These are phyloP conservation scores for Malurus splendens DNA, from an alignment of 2,797 vertebrate species.

Conservation along the genomic window DNA sequence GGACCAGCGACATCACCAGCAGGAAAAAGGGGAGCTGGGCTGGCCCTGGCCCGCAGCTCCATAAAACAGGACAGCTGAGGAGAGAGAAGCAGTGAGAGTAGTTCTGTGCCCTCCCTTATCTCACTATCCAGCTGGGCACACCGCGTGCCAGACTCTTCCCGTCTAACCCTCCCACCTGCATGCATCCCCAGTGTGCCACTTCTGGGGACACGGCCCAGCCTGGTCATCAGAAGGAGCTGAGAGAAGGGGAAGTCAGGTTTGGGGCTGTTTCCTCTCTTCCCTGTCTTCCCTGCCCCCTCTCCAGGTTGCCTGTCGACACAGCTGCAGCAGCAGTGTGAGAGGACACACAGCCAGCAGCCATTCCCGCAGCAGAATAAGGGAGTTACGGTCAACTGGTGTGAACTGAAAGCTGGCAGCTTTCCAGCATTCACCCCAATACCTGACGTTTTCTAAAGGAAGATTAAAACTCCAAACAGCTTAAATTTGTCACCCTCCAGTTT, in stretches of 20 bases:
- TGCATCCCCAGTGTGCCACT: neutral
- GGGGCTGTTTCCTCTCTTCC: neutral
- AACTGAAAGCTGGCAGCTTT: neutral
- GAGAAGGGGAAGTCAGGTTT: neutral
- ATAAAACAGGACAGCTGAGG: conserved; percentile 57
- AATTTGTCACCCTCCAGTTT: neutral
- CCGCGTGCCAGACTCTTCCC: neutral
- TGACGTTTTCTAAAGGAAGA: neutral
- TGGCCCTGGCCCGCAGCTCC: conserved; percentile 53
- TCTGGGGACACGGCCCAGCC: neutral
- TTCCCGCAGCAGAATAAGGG: rapidly evolving
- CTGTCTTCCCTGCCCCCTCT: neutral
- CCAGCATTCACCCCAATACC: neutral
- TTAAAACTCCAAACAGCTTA: neutral
- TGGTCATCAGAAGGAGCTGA: neutral
- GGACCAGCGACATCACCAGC: conserved; percentile 59
- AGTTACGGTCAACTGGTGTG: neutral
- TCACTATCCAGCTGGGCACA: neutral
- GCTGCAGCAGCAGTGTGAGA: neutral
- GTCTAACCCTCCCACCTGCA: neutral
- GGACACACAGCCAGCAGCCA: neutral
- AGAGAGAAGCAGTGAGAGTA: neutral
- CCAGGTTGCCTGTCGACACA: neutral
- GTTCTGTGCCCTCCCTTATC: neutral
- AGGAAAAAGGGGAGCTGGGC: neutral